Evolutionary conservation across 1,140 invertebrate species (phyloP), one percentile per base, ranked within the genome.

Genomic region (Doryteuthis pealeii): DNA sequence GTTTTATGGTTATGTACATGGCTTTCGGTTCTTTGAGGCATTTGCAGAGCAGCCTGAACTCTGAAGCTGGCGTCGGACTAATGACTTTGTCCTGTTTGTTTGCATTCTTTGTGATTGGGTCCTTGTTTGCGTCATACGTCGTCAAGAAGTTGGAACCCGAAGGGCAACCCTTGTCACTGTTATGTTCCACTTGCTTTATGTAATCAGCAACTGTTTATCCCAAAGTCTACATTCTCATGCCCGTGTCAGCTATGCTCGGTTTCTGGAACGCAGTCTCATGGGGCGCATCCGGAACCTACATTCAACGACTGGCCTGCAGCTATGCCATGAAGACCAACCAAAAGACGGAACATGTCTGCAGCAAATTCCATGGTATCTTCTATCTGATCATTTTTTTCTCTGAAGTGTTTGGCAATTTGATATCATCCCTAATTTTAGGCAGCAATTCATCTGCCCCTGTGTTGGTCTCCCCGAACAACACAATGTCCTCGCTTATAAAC

Each of bases 21-120:
- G 79, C 85, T 8, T 79, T 80, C 72, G 76, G 78, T 2, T 81
- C 83, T 0, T 71, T 85, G n/a, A 71, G 84, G 10, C 85, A 84
- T 70, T 77, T 86, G 26, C 83, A 85, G 76, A 85, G 82, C 76
- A 86, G 85, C 71, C 43, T 86, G 30, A 82, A 84, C 74, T 76
- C 80, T 40, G 75, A 79, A 35, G 77, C 74, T 22, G 81, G 80
- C 22, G 77, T 84, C 26, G 82, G 83, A 18, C 58, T 83, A 12
- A 79, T 77, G 30, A 79, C 81, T 0, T 73, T 85, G 5, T 79
- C 83, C 18, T 68, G 74, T 22, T 72, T 72, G 54, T 81, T 74
- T 74, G 74, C 66, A 33, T 73, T 74, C 10, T 84, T 80, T 31
- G 78, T 81, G 14, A 31, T 83, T 18, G 81, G 83, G n/a, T n/a